Percentiles rank a stretch among this genome's conserved stretches.
Conservation (phyloP, 2,888 invertebrate species). For the Anthophora plumipes region DNA sequence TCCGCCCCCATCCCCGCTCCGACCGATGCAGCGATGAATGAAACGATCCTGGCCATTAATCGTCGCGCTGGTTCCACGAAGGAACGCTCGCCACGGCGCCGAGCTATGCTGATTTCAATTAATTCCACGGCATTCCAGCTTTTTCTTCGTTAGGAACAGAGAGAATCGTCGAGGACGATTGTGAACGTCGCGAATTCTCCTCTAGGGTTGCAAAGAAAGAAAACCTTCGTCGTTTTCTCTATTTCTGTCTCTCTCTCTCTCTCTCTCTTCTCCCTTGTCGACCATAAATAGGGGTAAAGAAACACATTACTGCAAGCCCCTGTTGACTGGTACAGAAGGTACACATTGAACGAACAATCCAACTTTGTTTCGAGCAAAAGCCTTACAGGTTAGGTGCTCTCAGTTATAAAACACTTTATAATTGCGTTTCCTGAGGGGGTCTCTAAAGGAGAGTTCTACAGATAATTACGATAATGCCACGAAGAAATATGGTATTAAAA, state of each 20-base stretch:
- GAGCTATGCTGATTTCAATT: constrained; percentile 78
- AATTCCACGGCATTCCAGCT: constrained; percentile 73
- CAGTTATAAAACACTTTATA: constrained; percentile 64
- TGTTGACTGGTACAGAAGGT: too few species aligned
- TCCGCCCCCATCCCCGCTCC: constrained; percentile 15
- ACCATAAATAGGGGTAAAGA: constrained; percentile 28
- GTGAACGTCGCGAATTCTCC: constrained; percentile 45
- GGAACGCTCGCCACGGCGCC: constrained; percentile 62
- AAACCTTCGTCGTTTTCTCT: background rate
- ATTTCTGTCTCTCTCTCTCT: background rate
- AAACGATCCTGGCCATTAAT: constrained; percentile 72
- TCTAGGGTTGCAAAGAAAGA: constrained; percentile 21
- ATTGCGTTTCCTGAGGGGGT: constrained; percentile 48
- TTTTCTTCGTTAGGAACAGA: constrained; percentile 53
- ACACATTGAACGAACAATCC: too few species aligned
- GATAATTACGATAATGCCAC: constrained; percentile 74
- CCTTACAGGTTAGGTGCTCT: too few species aligned
- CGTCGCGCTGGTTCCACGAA: constrained; percentile 68
- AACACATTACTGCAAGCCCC: constrained; percentile 63
- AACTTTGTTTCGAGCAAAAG: too few species aligned
- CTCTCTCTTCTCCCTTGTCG: constrained; percentile 11
- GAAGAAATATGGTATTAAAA: constrained; percentile 73
- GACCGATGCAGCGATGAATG: constrained; percentile 69
- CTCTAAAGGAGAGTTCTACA: constrained; percentile 56
- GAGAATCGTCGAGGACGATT: background rate